Conservation (phyloP, 2,113 vertebrate species). For the Fregata magnificens region DNA sequence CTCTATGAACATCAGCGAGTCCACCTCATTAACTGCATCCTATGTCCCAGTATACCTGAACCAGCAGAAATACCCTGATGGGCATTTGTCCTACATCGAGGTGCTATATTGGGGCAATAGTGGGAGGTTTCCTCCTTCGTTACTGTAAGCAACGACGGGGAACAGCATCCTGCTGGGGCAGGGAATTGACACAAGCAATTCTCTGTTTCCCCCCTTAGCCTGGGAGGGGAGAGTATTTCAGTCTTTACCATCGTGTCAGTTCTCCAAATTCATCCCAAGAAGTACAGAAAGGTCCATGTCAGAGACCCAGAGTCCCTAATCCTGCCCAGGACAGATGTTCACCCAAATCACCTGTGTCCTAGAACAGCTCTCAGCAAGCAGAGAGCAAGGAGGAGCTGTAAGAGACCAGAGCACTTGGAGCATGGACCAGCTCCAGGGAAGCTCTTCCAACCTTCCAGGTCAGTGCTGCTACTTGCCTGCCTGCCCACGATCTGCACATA, state of each 20-base stretch:
- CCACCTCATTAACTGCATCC: background rate
- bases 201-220: background rate
- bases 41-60: background rate
- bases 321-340: background rate
- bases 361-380: background rate
- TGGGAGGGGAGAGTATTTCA: background rate
- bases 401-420: background rate
- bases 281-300: background rate
- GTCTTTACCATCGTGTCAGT: background rate
- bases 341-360: background rate
- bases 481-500: background rate
- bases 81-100: background rate
- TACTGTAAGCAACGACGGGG: background rate
- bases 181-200: background rate
- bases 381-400: background rate
- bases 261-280: background rate
- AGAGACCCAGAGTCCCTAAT: background rate
- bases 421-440: background rate
- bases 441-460: background rate
- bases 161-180: background rate
- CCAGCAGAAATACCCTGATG: background rate
- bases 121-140: background rate
- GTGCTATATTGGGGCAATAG: background rate
- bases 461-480: background rate
- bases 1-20: rapidly evolving